Evolutionary conservation across 2,888 invertebrate species (phyloP).

Genomic region (Orgyia antiqua): DNA sequence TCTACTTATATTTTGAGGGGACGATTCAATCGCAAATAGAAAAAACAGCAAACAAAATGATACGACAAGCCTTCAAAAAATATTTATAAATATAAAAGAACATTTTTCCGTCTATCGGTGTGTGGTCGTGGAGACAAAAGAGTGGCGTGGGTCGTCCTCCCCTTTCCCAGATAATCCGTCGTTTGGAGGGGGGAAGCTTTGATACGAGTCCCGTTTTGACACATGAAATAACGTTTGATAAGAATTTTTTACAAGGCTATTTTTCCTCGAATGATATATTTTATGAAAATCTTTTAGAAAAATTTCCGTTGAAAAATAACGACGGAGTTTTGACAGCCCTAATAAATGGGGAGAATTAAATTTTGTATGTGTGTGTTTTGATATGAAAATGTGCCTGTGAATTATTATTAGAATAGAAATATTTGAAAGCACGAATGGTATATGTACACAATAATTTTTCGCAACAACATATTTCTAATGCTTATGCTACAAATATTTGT

Average conservation of each 20-base stretch:
- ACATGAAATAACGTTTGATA: conserved; percentile 42
- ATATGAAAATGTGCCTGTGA: too few species aligned
- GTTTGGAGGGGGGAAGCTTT: conserved; percentile 20
- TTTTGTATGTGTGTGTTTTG: too few species aligned
- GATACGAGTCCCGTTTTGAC: conserved; percentile 29
- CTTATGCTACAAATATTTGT: too few species aligned
- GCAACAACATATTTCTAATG: too few species aligned
- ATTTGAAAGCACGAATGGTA: too few species aligned
- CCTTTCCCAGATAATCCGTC: conserved; percentile 31
- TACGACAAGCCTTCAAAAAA: conserved; percentile 9
- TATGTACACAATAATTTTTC: too few species aligned
- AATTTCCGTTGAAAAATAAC: conserved; percentile 1
- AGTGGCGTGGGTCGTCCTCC: conserved; percentile 15
- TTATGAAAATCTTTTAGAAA: conserved; percentile 1
- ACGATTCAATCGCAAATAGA: conserved; percentile 1
- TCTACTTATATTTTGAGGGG: too few species aligned
- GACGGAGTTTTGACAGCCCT: neutral
- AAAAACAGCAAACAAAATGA: conserved; percentile 10
- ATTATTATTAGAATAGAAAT: too few species aligned
- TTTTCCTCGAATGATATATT: conserved; percentile 17
- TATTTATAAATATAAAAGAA: conserved; percentile 15
- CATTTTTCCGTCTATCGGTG: conserved; percentile 26
- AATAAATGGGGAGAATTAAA: neutral
- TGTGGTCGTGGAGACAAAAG: conserved; percentile 24
- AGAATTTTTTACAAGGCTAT: conserved; percentile 26